A percentile compares a stretch with the other conserved stretches of the same genome.
These are phyloP conservation scores for Struthidea cinerea DNA, from an alignment of 2,113 vertebrate species.

Conservation along the genomic window DNA sequence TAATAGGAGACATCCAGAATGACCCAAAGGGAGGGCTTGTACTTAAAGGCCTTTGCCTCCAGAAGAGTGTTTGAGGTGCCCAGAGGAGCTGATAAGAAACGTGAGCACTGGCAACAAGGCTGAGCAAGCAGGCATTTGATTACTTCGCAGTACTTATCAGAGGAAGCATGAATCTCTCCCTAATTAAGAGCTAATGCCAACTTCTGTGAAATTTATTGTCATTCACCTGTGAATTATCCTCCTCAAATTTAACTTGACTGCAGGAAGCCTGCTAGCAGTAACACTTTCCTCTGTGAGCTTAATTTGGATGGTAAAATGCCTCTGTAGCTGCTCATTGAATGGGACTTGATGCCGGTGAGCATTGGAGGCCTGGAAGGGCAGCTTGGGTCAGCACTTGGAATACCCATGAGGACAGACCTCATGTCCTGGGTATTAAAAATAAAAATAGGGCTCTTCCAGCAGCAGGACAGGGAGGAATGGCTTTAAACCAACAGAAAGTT, in stretches of 20 bases:
- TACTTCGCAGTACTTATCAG: slow-evolving; percentile 31
- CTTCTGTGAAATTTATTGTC: slow-evolving; percentile 46
- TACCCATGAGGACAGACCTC: no score
- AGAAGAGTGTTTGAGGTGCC: background rate
- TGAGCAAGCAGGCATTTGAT: background rate
- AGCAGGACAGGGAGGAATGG: background rate
- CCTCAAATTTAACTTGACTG: slow-evolving; percentile 38
- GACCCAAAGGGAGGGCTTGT: background rate
- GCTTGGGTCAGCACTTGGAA: background rate
- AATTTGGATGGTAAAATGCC: background rate
- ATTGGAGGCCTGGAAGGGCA: background rate
- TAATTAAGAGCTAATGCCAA: slow-evolving; percentile 42
- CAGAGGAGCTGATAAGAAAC: background rate
- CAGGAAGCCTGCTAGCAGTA: background rate
- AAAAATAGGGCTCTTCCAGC: background rate
- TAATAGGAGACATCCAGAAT: background rate
- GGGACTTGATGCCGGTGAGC: background rate
- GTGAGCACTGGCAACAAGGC: background rate
- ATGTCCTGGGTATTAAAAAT: background rate
- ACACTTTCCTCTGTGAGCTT: background rate
- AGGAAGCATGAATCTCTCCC: background rate
- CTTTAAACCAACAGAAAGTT: background rate
- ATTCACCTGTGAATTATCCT: slow-evolving; percentile 50
- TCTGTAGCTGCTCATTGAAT: background rate
- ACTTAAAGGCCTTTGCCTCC: background rate